These are phyloP conservation scores for Sebastes cheni DNA, from an alignment of 2,797 vertebrate genomes.

Conservation along the genomic window DNA sequence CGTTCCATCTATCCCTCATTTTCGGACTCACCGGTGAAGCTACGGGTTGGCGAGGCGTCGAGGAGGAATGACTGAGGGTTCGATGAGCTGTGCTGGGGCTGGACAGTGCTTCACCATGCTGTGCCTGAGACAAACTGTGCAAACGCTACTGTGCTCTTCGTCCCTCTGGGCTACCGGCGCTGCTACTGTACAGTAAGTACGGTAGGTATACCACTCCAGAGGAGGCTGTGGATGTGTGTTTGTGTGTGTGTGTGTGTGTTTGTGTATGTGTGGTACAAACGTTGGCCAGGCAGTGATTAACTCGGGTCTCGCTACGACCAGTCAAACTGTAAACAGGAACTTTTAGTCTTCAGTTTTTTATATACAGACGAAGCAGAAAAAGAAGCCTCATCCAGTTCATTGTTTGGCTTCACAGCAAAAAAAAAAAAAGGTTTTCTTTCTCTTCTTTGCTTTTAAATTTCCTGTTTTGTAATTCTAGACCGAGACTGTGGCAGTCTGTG, in stretches of 20 bases:
- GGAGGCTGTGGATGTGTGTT: constrained; percentile 34
- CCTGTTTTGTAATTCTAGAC: constrained; percentile 30
- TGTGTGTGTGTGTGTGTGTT: neutral
- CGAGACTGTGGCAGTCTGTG: constrained; percentile 26
- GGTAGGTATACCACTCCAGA: constrained; percentile 25
- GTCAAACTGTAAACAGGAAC: constrained; percentile 72
- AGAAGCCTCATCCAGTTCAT: constrained; percentile 30
- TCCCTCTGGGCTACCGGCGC: constrained; percentile 40
- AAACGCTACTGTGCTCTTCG: constrained; percentile 74
- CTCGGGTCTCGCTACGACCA: constrained; percentile 48
- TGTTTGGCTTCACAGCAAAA: constrained; percentile 45
- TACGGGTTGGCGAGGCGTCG: constrained; percentile 57
- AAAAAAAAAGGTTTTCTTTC: constrained; percentile 3
- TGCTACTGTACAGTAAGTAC: constrained; percentile 29
- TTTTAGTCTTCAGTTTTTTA: constrained; percentile 51
- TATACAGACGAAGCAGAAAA: constrained; percentile 56
- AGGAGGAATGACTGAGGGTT: constrained; percentile 40
- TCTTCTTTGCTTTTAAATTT: constrained; percentile 27
- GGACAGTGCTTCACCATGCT: constrained; percentile 66
- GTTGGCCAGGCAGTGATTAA: constrained; percentile 76
- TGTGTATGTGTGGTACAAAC: constrained; percentile 57
- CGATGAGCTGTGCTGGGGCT: constrained; percentile 29
- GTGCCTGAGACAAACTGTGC: constrained; percentile 84
- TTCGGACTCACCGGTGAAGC: constrained; percentile 59
- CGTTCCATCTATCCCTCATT: neutral